Conservation (phyloP, 2,113 vertebrate species). For the Centropus bengalensis region DNA sequence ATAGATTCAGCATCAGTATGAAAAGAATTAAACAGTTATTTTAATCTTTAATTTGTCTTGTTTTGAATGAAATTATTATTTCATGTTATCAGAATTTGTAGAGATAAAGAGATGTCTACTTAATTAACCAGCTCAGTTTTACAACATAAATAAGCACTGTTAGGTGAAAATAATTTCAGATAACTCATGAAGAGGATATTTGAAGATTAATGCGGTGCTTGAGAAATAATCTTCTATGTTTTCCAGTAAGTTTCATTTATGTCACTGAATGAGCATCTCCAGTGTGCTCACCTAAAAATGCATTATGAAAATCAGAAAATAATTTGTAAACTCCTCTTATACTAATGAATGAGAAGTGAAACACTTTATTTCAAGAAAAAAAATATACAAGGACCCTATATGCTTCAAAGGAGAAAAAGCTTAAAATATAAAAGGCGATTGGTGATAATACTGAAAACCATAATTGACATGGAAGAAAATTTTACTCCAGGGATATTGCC, state of each 20-base stretch:
- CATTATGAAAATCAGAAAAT: neutral
- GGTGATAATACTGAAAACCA: neutral
- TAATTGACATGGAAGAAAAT: neutral
- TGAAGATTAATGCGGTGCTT: neutral
- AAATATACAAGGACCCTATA: neutral
- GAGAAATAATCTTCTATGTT: neutral
- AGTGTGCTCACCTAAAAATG: neutral
- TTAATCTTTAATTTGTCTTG: constrained; percentile 22
- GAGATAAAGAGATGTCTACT: neutral
- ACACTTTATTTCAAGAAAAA: neutral
- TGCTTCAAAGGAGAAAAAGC: neutral
- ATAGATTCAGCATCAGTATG: neutral
- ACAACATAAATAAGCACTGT: neutral
- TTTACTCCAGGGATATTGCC: neutral
- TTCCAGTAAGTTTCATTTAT: neutral
- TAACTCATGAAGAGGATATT: constrained; percentile 5
- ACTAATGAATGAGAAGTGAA: neutral
- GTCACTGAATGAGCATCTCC: neutral
- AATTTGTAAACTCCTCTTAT: neutral
- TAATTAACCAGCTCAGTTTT: constrained; percentile 13
- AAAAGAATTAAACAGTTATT: constrained; percentile 15
- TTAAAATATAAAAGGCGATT: neutral
- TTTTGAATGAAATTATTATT: constrained; percentile 15
- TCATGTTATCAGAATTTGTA: constrained; percentile 17
- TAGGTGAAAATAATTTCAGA: constrained; percentile 1